Evolutionary conservation across 2,113 vertebrate species (phyloP).

Genomic region (Suricata suricatta): DNA sequence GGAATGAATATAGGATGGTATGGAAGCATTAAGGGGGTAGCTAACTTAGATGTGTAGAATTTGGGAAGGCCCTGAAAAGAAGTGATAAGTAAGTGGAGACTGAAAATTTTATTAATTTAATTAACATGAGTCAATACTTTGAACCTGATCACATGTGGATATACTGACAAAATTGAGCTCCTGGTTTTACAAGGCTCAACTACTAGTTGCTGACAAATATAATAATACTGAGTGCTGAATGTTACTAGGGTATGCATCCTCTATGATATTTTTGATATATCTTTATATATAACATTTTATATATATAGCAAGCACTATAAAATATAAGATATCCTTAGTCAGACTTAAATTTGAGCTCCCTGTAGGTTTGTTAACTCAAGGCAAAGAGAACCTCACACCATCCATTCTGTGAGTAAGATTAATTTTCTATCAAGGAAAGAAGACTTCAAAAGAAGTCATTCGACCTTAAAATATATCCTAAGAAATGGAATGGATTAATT

Average conservation of each 20-base stretch:
- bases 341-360: neutral
- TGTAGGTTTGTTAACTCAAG: neutral
- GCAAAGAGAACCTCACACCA: neutral
- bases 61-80: neutral
- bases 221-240: neutral
- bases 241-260: neutral
- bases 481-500: neutral
- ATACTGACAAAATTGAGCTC: neutral
- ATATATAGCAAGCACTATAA: neutral
- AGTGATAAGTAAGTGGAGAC: neutral
- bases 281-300: neutral
- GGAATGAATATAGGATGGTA: neutral
- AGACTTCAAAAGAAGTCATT: neutral
- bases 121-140: neutral
- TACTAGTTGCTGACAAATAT: neutral
- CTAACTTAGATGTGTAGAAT: neutral
- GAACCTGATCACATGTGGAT: neutral
- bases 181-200: neutral
- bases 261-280: neutral
- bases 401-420: neutral
- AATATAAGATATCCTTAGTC: neutral
- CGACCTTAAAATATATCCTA: neutral
- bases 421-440: neutral
- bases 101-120: neutral
- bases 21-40: neutral